These are phyloP conservation scores for Aleiodes testaceus DNA, from an alignment of 2,888 invertebrate genomes.

Conservation along the genomic window DNA sequence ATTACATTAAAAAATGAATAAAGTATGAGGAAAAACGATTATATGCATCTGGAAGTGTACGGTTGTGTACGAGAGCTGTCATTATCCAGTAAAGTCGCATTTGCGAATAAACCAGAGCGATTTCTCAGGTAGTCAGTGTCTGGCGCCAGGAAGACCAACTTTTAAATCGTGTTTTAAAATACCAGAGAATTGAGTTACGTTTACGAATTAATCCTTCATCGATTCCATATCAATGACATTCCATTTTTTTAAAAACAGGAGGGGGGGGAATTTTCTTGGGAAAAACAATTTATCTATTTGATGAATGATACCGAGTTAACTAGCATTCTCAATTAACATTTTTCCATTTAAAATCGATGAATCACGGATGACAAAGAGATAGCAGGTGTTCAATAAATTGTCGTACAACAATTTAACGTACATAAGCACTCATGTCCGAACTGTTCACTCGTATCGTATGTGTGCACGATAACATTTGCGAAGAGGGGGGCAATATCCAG, in stretches of 20 bases:
- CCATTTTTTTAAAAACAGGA: too few relatives aligned
- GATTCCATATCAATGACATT: background rate
- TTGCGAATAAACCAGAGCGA: slow-evolving; percentile 10
- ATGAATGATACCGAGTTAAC: too few relatives aligned
- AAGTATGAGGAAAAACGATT: slow-evolving; percentile 16
- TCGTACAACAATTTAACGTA: slow-evolving; percentile 17
- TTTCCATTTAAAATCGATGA: background rate
- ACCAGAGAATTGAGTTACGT: background rate
- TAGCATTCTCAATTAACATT: too few relatives aligned
- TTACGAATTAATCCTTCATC: background rate
- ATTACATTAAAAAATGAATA: background rate
- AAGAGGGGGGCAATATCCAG: slow-evolving; percentile 47
- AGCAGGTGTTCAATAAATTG: slow-evolving; percentile 25
- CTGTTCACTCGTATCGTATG: slow-evolving; percentile 35
- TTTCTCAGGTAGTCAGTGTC: slow-evolving; percentile 35
- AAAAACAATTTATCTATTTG: too few relatives aligned
- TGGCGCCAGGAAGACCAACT: slow-evolving; percentile 38
- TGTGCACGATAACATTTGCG: slow-evolving; percentile 54
- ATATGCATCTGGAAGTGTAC: slow-evolving; percentile 11
- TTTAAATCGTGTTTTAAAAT: background rate
- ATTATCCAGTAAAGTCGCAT: slow-evolving; percentile 30
- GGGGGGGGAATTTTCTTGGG: too few relatives aligned
- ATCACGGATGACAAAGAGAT: slow-evolving; percentile 18
- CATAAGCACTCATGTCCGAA: slow-evolving; percentile 10
- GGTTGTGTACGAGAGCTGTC: slow-evolving; percentile 18